phyloP scores from a whole-genome alignment of 2,113 vertebrate species.

The Caranx melampygus region DNA sequence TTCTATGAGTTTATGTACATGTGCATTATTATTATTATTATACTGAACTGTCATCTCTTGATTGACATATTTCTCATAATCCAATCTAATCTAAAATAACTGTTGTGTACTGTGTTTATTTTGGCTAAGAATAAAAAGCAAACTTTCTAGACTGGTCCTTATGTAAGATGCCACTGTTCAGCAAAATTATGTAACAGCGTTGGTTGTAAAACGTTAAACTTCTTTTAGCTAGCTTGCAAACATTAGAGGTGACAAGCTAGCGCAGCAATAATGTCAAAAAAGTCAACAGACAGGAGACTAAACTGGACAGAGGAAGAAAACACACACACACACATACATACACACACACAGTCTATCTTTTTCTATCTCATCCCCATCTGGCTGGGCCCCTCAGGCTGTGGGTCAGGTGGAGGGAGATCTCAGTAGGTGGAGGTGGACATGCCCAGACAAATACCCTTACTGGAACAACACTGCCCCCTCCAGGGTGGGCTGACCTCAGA shows the following conservation, averaged over 20 bases:
- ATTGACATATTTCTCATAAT: no score
- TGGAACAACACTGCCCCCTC: constrained; percentile 70
- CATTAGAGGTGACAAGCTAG: constrained; percentile 14
- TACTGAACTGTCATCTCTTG: no score
- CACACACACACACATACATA: background rate
- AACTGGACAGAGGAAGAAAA: background rate
- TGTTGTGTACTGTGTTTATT: no score
- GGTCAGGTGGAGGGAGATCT: constrained; percentile 32
- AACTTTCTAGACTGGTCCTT: constrained; percentile 1
- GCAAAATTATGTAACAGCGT: background rate
- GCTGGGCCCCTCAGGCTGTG: constrained; percentile 32
- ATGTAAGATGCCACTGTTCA: background rate
- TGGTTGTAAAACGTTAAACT: background rate
- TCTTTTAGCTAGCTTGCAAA: background rate
- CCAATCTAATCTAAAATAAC: no score
- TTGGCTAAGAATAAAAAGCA: background rate
- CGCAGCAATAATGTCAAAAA: constrained; percentile 13
- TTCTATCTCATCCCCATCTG: constrained; percentile 26
- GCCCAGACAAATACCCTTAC: constrained; percentile 53
- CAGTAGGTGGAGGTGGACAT: constrained; percentile 39
- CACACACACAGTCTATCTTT: background rate
- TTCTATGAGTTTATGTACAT: no score
- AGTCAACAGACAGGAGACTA: constrained; percentile 1
- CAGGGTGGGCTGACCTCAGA: constrained; percentile 68
- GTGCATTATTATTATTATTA: no score